Evolutionary conservation across 2,888 invertebrate genomes (phyloP).

Genomic region (Phengaris alcon): DNA sequence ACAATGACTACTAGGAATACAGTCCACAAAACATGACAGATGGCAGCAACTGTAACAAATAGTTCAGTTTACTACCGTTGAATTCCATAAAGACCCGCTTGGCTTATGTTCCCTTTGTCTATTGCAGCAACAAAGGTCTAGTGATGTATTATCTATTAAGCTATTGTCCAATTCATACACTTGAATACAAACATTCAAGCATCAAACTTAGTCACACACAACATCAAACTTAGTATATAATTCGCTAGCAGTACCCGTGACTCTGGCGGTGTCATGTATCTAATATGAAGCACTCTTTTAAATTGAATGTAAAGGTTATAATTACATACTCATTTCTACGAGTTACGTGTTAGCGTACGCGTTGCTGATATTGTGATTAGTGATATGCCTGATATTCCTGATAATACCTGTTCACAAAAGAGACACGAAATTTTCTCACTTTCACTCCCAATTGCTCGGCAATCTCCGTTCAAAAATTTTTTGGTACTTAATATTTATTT

Average conservation of each 20-base stretch:
- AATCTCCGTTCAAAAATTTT: no score
- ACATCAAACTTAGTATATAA: neutral
- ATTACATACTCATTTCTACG: no score
- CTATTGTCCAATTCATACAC: constrained; percentile 20
- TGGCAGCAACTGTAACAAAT: neutral
- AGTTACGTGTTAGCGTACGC: no score
- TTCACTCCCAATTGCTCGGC: no score
- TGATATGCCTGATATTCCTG: no score
- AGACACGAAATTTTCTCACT: no score
- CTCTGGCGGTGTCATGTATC: neutral
- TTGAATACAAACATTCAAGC: neutral
- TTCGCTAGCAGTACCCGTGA: neutral
- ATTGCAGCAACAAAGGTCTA: constrained; percentile 7
- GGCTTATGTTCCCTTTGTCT: constrained; percentile 13
- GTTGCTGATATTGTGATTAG: no score
- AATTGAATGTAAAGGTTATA: no score
- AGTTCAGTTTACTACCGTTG: neutral
- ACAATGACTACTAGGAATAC: neutral
- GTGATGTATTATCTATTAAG: neutral
- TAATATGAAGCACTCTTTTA: neutral
- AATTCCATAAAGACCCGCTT: constrained; percentile 7
- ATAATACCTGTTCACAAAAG: no score
- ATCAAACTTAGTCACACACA: no score
- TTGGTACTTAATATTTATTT: no score
- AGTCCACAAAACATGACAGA: neutral